phyloP scores from a whole-genome alignment of 2,113 vertebrate genomes.

The Crotophaga sulcirostris region DNA sequence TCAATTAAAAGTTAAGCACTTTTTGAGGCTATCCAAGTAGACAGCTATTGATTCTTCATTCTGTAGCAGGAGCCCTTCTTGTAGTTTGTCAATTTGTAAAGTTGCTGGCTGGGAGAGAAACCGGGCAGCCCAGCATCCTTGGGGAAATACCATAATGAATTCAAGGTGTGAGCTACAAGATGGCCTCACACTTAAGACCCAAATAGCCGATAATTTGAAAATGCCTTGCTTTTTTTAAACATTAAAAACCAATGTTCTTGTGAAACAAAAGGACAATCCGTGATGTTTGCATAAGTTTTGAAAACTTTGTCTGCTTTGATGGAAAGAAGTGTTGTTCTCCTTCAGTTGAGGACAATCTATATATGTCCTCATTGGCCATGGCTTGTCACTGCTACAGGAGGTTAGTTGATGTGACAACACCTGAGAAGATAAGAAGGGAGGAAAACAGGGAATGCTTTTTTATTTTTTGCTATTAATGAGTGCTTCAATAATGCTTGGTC shows the following conservation, averaged over 20 bases:
- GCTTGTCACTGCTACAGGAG: background rate
- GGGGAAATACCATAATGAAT: background rate
- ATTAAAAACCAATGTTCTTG: background rate
- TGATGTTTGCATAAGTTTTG: background rate
- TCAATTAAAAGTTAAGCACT: slow-evolving; percentile 64
- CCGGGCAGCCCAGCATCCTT: background rate
- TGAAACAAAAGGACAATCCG: background rate
- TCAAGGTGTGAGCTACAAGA: background rate
- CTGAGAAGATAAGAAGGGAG: background rate
- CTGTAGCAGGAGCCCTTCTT: background rate
- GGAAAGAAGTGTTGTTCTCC: background rate
- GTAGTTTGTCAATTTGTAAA: slow-evolving; percentile 1
- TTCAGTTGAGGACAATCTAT: fast-evolving
- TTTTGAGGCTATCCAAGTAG: slow-evolving; percentile 37
- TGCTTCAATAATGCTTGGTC: background rate
- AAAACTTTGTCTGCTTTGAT: background rate
- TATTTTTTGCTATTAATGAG: background rate
- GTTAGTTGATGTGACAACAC: background rate
- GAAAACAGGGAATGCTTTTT: background rate
- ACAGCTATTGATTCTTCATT: slow-evolving; percentile 56
- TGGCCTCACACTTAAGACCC: background rate
- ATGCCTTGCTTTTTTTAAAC: background rate
- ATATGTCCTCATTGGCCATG: fast-evolving
- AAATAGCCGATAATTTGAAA: background rate
- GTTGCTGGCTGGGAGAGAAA: background rate